A percentile compares a stretch with the other conserved stretches of the same genome.
These are phyloP conservation scores for Campylomormyrus numenius DNA, from an alignment of 2,113 vertebrate genomes.

Conservation along the genomic window DNA sequence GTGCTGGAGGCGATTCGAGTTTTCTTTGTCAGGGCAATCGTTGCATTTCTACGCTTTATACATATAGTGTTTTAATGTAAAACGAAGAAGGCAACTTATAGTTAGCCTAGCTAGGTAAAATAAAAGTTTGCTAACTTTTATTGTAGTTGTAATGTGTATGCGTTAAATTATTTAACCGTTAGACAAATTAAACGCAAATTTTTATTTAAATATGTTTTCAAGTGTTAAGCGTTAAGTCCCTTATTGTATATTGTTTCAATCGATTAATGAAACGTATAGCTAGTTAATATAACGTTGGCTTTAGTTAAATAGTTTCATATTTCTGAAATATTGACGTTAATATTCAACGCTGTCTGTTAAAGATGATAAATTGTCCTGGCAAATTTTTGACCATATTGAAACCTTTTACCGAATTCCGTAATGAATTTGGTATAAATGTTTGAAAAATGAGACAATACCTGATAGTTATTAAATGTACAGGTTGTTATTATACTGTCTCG, in stretches of 20 bases:
- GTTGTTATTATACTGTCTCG: background rate
- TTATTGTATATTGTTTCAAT: background rate
- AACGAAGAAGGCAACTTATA: background rate
- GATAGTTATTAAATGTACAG: background rate
- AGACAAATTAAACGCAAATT: background rate
- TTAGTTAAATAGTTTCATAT: background rate
- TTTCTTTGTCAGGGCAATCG: background rate
- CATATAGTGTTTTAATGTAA: background rate
- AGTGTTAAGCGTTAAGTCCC: background rate
- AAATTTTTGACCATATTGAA: background rate
- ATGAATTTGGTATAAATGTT: background rate
- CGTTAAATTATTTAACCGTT: background rate
- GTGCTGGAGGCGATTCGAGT: slow-evolving; percentile 40
- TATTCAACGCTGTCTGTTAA: background rate
- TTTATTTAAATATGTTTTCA: background rate
- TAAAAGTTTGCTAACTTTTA: slow-evolving; percentile 28
- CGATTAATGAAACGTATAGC: background rate
- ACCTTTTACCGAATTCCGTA: background rate
- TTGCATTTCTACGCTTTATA: background rate
- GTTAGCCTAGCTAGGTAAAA: slow-evolving; percentile 7
- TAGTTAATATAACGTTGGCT: background rate
- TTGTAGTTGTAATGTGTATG: background rate
- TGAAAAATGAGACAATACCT: background rate
- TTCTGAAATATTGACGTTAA: background rate
- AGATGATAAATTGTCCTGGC: background rate